Base-by-base conservation (phyloP, 2,113 vertebrate species). In the Myocastor coypus region DNA sequence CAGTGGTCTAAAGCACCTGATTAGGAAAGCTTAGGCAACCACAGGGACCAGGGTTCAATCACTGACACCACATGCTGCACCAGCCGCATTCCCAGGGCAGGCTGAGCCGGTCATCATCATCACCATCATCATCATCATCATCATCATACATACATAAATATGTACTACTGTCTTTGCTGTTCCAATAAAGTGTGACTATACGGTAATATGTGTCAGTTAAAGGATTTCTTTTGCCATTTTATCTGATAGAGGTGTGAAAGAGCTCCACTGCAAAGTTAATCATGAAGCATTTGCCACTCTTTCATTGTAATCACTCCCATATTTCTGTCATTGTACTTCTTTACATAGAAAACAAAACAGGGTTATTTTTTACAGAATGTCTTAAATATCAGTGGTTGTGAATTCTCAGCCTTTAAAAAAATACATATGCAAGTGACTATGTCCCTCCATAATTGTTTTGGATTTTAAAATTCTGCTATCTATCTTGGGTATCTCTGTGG, bases 321-420 rank as follows among this genome's bases (percentile, higher is more conserved):
- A 69, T 81, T 88, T 94, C 42, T 90, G 57, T 66, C 61, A 61
- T 64, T 40, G 57, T 13, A 80, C 2, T 91, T 84, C 20, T 71
- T 64, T 77, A 63, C 24, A 71, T 20, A 94, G 68, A 92, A 78
- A 91, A 55, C 59, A 75, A 95, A 84, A n/a, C n/a, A 57, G 2
- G 77, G 4, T 3, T 90, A 40, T 78, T 89, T 87, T 82, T 57
- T 92, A 80, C 80, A 34, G 90, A 93, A 78, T 81, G 75, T 22
- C 32, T 81, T 46, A 83, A 32, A 55, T 82, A 69, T 40, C 32
- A 94, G 9, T 87, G 32, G 28, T 61, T 88, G 7, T 92, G 61
- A 69, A 88, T 61, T 78, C 30, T 78, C 32, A 52, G 12, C 61
- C 78, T 69, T 59, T 59, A 46, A 94, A 71, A 69, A 78, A 46